Evolutionary conservation across 30 jellyfish, hydroid and myxozoan genomes (phyloP), one percentile per base, ranked within the genome.

Genomic region (Turritopsis rubra): DNA sequence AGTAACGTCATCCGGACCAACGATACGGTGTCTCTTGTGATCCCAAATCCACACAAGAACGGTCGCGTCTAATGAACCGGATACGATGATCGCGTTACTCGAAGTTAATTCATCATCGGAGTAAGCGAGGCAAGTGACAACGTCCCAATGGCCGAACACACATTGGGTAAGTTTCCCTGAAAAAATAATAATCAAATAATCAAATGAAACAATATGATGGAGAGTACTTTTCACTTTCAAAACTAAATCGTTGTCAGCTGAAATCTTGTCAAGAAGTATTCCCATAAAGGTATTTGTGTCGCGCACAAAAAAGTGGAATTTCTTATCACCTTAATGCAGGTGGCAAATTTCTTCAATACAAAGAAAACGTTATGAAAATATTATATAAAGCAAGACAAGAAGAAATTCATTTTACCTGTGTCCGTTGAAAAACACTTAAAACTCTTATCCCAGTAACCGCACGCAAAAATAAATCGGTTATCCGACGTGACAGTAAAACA

Each of bases 371-470:
- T n/a, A n/a, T n/a, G n/a, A n/a, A n/a, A n/a, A n/a, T n/a, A n/a
- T n/a, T n/a, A n/a, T n/a, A n/a, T n/a, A n/a, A n/a, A n/a, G n/a
- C n/a, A n/a, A n/a, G n/a, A 13, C 13, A 13, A 41, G 60, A 52
- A 28, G 79, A 16, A 68, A 8, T 23, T 27, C 22, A n/a, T 16
- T 68, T 27, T 75, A 89, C 99, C 99, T 83, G 99, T 76, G 25
- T 94, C 99, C 21, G 99, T 87, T 4, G 97, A 82, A 78, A 94
- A 94, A 9, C 96, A 80, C 68, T 94, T 94, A 77, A 94, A 94
- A 73, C 99, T 94, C 26, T 94, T 94, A 71, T 94, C 99, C 97
- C 99, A 94, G 75, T 94, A 94, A 21, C 99, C 99, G 70, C 99
- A 94, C 21, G 99, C 93, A 65, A 94, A 82, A 4, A 94, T 88